phyloP scores from a whole-genome alignment of 1,140 invertebrate genomes.

The Saccostrea echinata region DNA sequence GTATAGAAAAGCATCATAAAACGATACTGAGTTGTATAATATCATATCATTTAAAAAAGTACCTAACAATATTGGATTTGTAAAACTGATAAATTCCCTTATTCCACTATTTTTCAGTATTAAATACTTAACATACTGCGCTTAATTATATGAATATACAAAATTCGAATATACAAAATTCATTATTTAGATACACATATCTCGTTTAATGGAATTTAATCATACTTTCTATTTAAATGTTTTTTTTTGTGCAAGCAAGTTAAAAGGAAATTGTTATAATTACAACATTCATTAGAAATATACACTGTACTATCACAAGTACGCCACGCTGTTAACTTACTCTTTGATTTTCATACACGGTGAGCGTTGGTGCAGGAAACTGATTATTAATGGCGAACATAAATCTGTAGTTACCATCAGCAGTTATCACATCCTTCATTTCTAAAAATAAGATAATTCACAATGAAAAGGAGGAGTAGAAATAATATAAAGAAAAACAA shows the following conservation, averaged over 20 bases:
- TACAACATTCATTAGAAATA: not conserved
- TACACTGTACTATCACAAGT: not conserved
- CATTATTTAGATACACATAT: no score
- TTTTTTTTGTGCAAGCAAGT: no score
- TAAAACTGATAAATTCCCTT: no score
- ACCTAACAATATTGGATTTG: not conserved
- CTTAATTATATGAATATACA: no score
- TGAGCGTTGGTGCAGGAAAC: not conserved
- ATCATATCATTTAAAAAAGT: not conserved
- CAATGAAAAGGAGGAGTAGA: not conserved
- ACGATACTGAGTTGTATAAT: no score
- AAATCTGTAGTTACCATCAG: conserved; percentile 1
- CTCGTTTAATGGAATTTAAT: no score
- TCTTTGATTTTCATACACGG: conserved; percentile 36
- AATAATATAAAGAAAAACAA: not conserved
- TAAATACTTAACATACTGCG: no score
- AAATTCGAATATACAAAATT: no score
- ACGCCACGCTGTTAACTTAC: not conserved
- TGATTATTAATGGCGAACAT: conserved; percentile 29
- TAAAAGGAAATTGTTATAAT: not conserved
- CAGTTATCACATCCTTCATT: not conserved
- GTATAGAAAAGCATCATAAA: not conserved
- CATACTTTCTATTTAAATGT: no score
- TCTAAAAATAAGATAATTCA: not conserved
- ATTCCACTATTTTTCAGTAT: no score